Evolutionary conservation across 1,140 invertebrate species (phyloP), one percentile per base, ranked within the genome.

Genomic region (Zaprionus ornatus): DNA sequence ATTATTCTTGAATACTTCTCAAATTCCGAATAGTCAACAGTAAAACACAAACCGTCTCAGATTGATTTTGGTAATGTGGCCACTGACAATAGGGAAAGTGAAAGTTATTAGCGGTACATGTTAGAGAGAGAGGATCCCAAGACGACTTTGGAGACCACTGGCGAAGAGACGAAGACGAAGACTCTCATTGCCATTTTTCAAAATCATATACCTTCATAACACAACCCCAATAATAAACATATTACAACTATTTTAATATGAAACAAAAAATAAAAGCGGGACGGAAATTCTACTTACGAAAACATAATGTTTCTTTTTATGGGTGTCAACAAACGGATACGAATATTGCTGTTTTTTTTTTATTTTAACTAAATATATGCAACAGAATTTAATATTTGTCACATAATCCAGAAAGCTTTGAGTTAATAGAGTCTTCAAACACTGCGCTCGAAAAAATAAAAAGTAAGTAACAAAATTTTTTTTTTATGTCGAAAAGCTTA

Each of bases 51-150:
- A 63, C 19, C n/a, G 2, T 45, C n/a, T 45, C 40, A 6, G 7
- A 25, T 52, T 13, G 29, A 61, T 19, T 52, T 75, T 65, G 52
- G 54, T 57, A 60, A 52, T 54, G 27, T 23, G 13, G 15, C 21
- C n/a, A 72, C 23, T 57, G 42, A 64, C 70, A 74, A 75, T 65
- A 64, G 71, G 63, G 71, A 80, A 80, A 80, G 78, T 80, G 78
- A 80, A 80, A 80, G 78, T 71, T 69, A 27, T 67, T 66, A 80
- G 70, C 77, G 75, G 70, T 69, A 69, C 23, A 74, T 76, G 48
- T 42, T 42, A 59, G 70, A 54, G 59, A 42, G 25, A 52, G 35
- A 52, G 50, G 17, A 60, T 17, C 7, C 35, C 19, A 56, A 48
- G 23, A 74, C 37, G 37, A 62, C 62, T 45, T 62, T 63, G 6